These are phyloP conservation scores for Cepaea nemoralis DNA, from an alignment of 1,140 invertebrate species.

Conservation along the genomic window DNA sequence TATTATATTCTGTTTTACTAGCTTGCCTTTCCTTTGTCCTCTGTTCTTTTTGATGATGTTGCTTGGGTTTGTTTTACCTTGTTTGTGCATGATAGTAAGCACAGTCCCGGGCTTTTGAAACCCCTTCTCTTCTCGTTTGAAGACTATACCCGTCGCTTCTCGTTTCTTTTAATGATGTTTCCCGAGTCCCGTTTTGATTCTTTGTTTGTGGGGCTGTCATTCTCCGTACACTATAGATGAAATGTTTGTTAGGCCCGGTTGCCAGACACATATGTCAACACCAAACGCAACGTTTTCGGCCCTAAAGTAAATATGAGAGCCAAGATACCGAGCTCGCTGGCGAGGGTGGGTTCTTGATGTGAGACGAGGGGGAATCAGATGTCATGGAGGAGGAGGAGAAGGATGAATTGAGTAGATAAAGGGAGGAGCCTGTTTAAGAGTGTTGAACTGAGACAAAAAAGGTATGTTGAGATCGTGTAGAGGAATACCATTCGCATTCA, in stretches of 20 bases:
- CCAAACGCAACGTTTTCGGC: not conserved
- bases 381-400: too few relatives aligned
- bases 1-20: not conserved
- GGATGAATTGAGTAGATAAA: too few relatives aligned
- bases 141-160: not conserved
- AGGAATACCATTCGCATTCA: too few relatives aligned
- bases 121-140: constrained; percentile 1
- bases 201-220: not conserved
- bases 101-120: not conserved
- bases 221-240: not conserved
- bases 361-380: too few relatives aligned
- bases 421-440: too few relatives aligned
- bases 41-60: not conserved
- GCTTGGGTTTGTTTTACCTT: not conserved
- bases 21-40: not conserved
- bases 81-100: not conserved
- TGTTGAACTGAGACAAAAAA: too few relatives aligned
- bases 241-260: constrained; percentile 3
- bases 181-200: not conserved
- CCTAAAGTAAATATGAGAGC: not conserved
- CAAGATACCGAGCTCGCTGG: not conserved
- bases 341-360: not conserved
- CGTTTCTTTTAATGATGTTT: constrained; percentile 16
- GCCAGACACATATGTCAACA: constrained; percentile 14
- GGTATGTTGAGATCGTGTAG: too few relatives aligned